Percentiles rank a stretch among this genome's conserved stretches.
Evolutionary conservation across 1,140 invertebrate genomes (phyloP).

Genomic region (Rhopalosiphum padi): DNA sequence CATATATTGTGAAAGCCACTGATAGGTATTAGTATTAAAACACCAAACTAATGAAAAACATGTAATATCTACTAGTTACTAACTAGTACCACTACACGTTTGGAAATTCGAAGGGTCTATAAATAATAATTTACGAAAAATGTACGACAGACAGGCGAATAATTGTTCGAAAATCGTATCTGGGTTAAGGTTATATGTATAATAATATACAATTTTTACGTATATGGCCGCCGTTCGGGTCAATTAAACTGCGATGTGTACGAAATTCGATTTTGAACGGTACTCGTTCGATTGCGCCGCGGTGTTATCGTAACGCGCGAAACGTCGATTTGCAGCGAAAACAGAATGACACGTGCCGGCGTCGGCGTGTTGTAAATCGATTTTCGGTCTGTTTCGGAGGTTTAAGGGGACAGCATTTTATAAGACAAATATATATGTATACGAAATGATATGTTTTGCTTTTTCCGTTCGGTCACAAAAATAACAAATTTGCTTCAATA

Average conservation of each 20-base stretch:
- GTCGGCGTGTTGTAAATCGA: background rate
- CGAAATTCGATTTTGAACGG: conserved; percentile 47
- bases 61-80: background rate
- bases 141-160: background rate
- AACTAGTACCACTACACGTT: background rate
- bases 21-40: background rate
- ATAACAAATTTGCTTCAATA: background rate
- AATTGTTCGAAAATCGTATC: background rate
- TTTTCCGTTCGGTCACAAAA: background rate
- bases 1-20: too few species aligned
- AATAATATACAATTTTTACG: background rate
- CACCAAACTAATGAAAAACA: background rate
- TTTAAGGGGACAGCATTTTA: background rate
- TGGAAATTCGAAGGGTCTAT: background rate
- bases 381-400: background rate
- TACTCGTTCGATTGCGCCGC: background rate
- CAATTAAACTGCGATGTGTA: conserved; percentile 22
- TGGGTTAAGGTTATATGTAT: background rate
- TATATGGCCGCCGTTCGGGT: conserved; percentile 23
- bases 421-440: background rate
- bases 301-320: background rate
- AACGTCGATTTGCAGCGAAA: background rate
- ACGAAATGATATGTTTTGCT: background rate
- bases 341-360: background rate
- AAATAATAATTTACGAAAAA: background rate